Evolutionary conservation across 2,888 invertebrate species (phyloP), one percentile per base, ranked within the genome.

Genomic region (Volucella zonaria): DNA sequence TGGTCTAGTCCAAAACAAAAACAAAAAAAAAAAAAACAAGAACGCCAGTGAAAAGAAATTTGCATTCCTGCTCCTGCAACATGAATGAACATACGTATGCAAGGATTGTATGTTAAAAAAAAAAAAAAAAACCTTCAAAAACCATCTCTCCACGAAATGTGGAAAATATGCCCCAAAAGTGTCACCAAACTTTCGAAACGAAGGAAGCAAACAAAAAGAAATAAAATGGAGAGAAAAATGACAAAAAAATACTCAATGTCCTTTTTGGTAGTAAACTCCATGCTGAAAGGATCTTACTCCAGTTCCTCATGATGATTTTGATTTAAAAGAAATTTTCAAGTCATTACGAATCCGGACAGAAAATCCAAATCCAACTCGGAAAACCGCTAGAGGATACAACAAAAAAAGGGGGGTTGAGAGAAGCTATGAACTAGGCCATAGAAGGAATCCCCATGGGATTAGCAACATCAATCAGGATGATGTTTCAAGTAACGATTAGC

Each of bases 401-500:
- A 68, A 6, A 31, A 31, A 6, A 38, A 56, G 45, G 10, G 14
- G 18, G 45, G 23, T n/a, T 10, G 43, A 49, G 49, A 9, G 18
- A 15, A 18, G 14, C 11, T 18, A 11, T 6, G 15, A 31, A 15
- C 9, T 10, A 8, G 52, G 40, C 38, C 58, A 62, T 51, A 18
- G 43, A 38, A 42, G 43, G 23, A 61, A 67, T 23, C 42, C 62
- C 66, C 67, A 15, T 15, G 70, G 64, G 80, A 80, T 85, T 85
- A 79, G 61, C 67, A 71, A 80, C 81, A 85, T 85, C 85, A 81
- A 85, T 85, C 85, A 77, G 52, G 81, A 73, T 77, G 85, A 81
- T 81, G 76, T 85, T 85, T 77, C 68, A 71, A 85, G 85, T 73
- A 77, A 81, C 85, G 85, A 85, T 85, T 81, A 85, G 85, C 76